Evolutionary conservation across 2,888 invertebrate genomes (phyloP).

Genomic region (Ferdinandea cuprea): DNA sequence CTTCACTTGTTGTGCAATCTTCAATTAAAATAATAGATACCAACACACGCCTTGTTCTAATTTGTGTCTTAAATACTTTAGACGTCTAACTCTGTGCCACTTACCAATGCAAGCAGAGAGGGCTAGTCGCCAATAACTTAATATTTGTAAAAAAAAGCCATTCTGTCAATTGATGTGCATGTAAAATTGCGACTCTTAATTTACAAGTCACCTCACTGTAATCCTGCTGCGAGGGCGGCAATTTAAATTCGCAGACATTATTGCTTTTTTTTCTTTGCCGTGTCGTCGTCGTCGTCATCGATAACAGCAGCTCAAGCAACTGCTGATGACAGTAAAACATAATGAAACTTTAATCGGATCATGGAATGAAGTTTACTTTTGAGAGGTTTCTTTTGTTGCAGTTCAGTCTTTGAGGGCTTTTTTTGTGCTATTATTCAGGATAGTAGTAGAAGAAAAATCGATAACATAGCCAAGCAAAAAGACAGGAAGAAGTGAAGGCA

Average conservation of each 20-base stretch:
- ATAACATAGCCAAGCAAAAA: constrained; percentile 52
- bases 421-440: constrained; percentile 20
- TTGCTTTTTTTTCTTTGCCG: too few species aligned
- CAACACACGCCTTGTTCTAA: too few species aligned
- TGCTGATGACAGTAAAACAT: constrained; percentile 40
- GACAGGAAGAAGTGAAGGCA: constrained; percentile 16
- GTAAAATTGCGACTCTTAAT: constrained; percentile 40
- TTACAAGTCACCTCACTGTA: constrained; percentile 38
- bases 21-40: too few species aligned
- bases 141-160: not conserved
- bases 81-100: constrained; percentile 24
- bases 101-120: not conserved
- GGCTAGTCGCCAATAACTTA: constrained; percentile 34
- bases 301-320: constrained; percentile 3
- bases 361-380: constrained; percentile 66
- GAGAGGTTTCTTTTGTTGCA: constrained; percentile 65
- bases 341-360: constrained; percentile 70
- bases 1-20: too few species aligned
- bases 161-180: constrained; percentile 27
- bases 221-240: constrained; percentile 37
- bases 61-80: not conserved
- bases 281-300: not conserved
- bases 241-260: not conserved
- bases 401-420: not conserved
- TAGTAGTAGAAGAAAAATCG: constrained; percentile 52